Conservation (phyloP, 1,140 invertebrate species). For the Babylonia areolata region DNA sequence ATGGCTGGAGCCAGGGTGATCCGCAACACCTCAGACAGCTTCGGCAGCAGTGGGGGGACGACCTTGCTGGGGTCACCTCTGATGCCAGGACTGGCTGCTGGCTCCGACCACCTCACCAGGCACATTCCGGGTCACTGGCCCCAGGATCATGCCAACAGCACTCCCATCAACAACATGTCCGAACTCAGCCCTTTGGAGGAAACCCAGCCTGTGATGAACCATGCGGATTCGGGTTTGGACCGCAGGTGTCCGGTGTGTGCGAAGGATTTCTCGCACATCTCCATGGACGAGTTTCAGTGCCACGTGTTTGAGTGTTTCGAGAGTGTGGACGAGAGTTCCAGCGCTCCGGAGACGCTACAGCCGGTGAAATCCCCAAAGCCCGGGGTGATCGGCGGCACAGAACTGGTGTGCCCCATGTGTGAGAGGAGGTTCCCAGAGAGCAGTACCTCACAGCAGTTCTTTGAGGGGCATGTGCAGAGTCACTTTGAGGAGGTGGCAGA, state of each 20-base stretch:
- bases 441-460: conserved; percentile 55
- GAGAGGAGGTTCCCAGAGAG: conserved; percentile 46
- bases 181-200: background rate
- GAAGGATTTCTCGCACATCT: conserved; percentile 54
- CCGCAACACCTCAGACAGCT: conserved; percentile 12
- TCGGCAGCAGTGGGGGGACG: conserved; percentile 6
- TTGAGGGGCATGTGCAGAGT: conserved; percentile 64
- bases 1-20: conserved; percentile 21
- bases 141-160: background rate
- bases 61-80: background rate
- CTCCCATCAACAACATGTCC: too few species aligned
- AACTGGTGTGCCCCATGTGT: conserved; percentile 63
- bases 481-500: conserved; percentile 63
- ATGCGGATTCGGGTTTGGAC: background rate
- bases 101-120: background rate
- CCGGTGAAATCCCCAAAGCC: conserved; percentile 8
- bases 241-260: conserved; percentile 63
- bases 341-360: conserved; percentile 48
- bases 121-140: background rate
- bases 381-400: background rate
- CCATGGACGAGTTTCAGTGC: conserved; percentile 65
- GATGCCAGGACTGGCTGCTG: background rate
- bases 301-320: conserved; percentile 69
- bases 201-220: background rate
- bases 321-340: conserved; percentile 42